Evolutionary conservation across 2,113 vertebrate species (phyloP).

Genomic region (Xiphophorus hellerii): DNA sequence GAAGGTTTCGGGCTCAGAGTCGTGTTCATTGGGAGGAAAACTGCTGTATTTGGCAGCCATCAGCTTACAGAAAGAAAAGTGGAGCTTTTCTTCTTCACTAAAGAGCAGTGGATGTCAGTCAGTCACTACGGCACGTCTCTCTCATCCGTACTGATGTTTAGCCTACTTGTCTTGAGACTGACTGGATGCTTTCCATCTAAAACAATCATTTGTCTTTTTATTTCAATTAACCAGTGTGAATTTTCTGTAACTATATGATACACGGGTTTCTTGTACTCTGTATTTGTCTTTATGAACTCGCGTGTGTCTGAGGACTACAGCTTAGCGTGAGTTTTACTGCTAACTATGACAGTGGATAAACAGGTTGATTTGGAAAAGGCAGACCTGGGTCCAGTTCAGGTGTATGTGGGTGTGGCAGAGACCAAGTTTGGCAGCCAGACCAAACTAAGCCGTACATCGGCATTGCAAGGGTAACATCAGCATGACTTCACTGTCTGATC

Average conservation of each 20-base stretch:
- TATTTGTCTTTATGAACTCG: background rate
- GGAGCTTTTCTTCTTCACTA: constrained; percentile 52
- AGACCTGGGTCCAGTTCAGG: background rate
- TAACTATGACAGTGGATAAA: background rate
- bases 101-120: constrained; percentile 54
- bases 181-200: background rate
- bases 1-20: constrained; percentile 58
- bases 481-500: background rate
- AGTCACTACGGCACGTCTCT: constrained; percentile 45
- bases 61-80: constrained; percentile 53
- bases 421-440: background rate
- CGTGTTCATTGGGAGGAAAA: constrained; percentile 35
- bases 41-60: constrained; percentile 44
- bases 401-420: background rate
- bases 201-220: background rate
- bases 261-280: background rate
- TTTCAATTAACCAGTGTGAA: no score
- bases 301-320: no score
- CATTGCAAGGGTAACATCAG: background rate
- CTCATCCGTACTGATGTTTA: constrained; percentile 17
- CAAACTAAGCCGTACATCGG: background rate
- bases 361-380: background rate
- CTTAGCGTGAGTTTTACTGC: background rate
- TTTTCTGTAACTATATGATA: background rate
- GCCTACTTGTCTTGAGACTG: background rate